A percentile compares a stretch with the other conserved stretches of the same genome.
Conservation (phyloP, 2,888 invertebrate species). For the Orthosia gracilis region DNA sequence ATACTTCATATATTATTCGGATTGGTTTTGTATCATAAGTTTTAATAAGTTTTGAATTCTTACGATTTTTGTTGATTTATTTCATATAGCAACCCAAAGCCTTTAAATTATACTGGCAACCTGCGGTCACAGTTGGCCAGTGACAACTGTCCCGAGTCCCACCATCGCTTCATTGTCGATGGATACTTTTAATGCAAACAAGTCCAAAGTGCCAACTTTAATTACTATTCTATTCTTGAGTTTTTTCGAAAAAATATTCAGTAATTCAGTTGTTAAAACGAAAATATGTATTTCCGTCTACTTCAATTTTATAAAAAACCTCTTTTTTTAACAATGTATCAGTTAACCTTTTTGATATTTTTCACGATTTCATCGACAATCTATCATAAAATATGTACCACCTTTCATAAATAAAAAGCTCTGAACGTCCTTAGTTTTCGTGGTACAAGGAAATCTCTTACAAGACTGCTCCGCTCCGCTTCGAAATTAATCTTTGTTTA, state of each 20-base stretch:
- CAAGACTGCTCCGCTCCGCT: slow-evolving; percentile 69
- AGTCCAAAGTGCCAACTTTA: neutral
- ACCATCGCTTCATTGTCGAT: neutral
- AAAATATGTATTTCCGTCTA: neutral
- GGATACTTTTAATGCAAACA: neutral
- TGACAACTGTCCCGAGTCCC: slow-evolving; percentile 12
- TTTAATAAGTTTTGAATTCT: neutral
- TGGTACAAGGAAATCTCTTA: slow-evolving; percentile 74
- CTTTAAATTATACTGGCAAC: neutral
- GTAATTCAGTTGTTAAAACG: too few species aligned
- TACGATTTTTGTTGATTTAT: neutral
- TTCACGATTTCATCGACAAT: slow-evolving; percentile 12
- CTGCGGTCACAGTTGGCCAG: slow-evolving; percentile 18
- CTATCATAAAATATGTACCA: slow-evolving; percentile 27
- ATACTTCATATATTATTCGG: neutral
- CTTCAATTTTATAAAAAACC: neutral
- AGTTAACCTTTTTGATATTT: neutral
- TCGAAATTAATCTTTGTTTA: slow-evolving; percentile 89
- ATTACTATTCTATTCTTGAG: too few species aligned
- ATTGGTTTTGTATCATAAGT: neutral
- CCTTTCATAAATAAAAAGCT: slow-evolving; percentile 38
- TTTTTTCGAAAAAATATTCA: neutral
- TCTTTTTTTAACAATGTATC: neutral
- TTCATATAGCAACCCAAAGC: neutral
- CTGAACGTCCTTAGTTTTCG: slow-evolving; percentile 58